These are phyloP conservation scores for Chaenocephalus aceratus DNA, from an alignment of 2,113 vertebrate species.

Conservation along the genomic window DNA sequence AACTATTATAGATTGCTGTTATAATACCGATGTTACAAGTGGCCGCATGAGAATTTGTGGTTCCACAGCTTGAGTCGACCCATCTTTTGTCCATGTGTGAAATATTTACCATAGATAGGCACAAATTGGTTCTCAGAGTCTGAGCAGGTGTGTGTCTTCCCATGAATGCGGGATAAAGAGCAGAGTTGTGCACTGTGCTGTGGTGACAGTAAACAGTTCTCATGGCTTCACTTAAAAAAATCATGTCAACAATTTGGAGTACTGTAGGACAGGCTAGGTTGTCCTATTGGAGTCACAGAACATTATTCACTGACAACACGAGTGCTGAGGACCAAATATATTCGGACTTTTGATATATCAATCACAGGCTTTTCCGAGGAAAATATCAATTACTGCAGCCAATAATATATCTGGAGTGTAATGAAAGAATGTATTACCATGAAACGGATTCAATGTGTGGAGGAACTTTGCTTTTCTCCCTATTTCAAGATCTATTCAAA, in stretches of 20 bases:
- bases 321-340: background rate
- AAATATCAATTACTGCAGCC: slow-evolving; percentile 18
- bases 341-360: slow-evolving; percentile 2
- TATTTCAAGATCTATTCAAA: background rate
- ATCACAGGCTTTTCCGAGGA: slow-evolving; percentile 12
- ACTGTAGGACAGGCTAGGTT: slow-evolving; percentile 2
- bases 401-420: slow-evolving; percentile 18
- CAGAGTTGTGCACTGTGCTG: slow-evolving; percentile 5
- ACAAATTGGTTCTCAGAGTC: slow-evolving; percentile 50
- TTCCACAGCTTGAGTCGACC: slow-evolving; percentile 29
- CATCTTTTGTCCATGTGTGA: slow-evolving; percentile 32
- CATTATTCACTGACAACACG: slow-evolving; percentile 1
- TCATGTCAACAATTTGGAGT: slow-evolving; percentile 11
- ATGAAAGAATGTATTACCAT: background rate
- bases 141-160: slow-evolving; percentile 26
- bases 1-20: slow-evolving; percentile 53
- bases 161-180: slow-evolving; percentile 26
- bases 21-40: slow-evolving; percentile 35
- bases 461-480: background rate
- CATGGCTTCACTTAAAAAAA: slow-evolving; percentile 26
- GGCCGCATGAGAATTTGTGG: slow-evolving; percentile 21
- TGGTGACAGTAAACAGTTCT: slow-evolving; percentile 23
- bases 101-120: slow-evolving; percentile 36
- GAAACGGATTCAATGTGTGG: background rate
- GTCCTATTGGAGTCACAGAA: slow-evolving; percentile 3